Conservation (phyloP, 2,888 invertebrate genomes). For the Aphidius colemani region DNA sequence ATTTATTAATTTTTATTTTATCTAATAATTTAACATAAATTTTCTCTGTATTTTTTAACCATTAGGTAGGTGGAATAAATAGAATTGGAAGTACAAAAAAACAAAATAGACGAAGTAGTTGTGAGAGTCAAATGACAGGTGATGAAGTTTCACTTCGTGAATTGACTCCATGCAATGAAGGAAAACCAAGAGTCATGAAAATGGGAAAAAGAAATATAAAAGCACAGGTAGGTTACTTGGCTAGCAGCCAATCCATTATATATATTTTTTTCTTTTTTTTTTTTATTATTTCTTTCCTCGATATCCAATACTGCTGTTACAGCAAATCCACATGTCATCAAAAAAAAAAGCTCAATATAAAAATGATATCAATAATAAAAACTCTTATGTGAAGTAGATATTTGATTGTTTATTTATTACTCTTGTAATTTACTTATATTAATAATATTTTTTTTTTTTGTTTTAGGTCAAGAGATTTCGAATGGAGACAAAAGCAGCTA, state of each 20-base stretch:
- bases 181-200: constrained; percentile 65
- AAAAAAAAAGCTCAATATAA: not conserved
- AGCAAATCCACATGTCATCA: not conserved
- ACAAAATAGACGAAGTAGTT: constrained; percentile 62
- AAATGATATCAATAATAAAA: not conserved
- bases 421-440: not conserved
- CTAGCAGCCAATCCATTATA: not conserved
- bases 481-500: constrained; percentile 96
- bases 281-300: too few relatives aligned
- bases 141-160: constrained; percentile 59
- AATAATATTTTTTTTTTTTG: not conserved
- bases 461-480: constrained; percentile 79
- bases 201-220: constrained; percentile 91
- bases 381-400: too few relatives aligned
- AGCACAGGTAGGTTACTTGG: constrained; percentile 65
- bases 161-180: constrained; percentile 60
- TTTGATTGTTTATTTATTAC: not conserved
- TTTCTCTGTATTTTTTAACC: constrained; percentile 22
- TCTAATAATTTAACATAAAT: constrained; percentile 7
- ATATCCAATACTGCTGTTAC: not conserved
- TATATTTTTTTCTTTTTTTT: not conserved
- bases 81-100: constrained; percentile 52
- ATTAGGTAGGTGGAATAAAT: constrained; percentile 52
- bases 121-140: constrained; percentile 60
- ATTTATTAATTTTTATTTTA: too few relatives aligned